Base-by-base conservation (phyloP, 2,888 invertebrate genomes). In the Muschampia plurimacula region DNA sequence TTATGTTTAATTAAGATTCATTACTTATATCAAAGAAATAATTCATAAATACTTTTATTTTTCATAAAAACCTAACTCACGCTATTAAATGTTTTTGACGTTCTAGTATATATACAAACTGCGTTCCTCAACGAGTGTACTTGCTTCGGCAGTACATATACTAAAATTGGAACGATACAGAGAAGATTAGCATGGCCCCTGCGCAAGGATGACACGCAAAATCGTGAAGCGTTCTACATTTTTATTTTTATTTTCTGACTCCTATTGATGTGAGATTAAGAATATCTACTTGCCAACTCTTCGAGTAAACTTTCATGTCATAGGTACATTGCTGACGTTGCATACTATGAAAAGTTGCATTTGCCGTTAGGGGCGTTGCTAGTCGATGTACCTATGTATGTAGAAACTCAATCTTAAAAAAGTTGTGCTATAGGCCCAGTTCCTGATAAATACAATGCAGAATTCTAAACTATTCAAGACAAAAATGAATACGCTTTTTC, bases 131-230 rank as follows among this genome's bases (percentile, higher is more conserved):
- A 0, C 0, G 0, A 67, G 0, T 80, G 87, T 87, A 88, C 87
- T 88, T 86, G 87, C 87, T 87, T 87, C 87, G 87, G 87, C 85
- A 87, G 86, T 87, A 87, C 86, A 88, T 87, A 87, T 86, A 88
- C 85, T 87, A 86, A 88, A 87, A 87, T 88, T 88, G 86, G 86
- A 88, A 87, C 86, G 86, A 86, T 87, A 87, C 86, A 86, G 86
- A 86, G 87, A 87, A 87, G 87, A 87, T 88, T 88, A 88, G 88
- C 88, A 88, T 88, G 88, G 88, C 88, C 88, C 88, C 87, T 88
- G 88, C 87, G 88, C 87, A 88, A 88, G 87, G 87, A 88, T 88
- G 88, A 88, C 88, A 88, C 88, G 88, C 87, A 88, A 88, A 87
- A 87, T 87, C 87, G 87, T 87, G 87, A 87, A 87, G 87, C 87